phyloP scores from a whole-genome alignment of 2,113 vertebrate genomes.

The Coturnix japonica region DNA sequence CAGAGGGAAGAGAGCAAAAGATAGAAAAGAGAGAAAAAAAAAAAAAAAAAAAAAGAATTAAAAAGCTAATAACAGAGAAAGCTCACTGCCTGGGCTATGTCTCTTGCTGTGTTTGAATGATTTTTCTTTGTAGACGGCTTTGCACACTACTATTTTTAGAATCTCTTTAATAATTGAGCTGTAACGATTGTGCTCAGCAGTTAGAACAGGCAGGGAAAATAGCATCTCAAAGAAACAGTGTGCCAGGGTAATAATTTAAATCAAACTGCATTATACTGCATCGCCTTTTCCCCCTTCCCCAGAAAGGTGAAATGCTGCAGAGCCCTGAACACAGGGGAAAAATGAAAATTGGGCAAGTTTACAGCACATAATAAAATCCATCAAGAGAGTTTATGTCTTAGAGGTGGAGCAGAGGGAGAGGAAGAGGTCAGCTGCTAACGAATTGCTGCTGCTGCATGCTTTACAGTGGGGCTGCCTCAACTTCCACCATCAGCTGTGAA shows the following conservation, averaged over 20 bases:
- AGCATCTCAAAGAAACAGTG: conserved; percentile 70
- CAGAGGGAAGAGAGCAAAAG: neutral
- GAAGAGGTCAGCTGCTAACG: neutral
- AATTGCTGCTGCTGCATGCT: neutral
- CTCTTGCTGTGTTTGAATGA: conserved; percentile 76
- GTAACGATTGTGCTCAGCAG: conserved; percentile 76
- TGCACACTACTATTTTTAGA: conserved; percentile 78
- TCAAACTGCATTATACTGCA: conserved; percentile 56
- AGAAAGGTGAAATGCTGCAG: conserved; percentile 40
- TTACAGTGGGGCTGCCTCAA: neutral
- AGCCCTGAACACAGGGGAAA: neutral
- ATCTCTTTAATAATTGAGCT: conserved; percentile 83
- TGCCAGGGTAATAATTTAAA: conserved; percentile 76
- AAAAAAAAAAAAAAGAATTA: conserved; percentile 4
- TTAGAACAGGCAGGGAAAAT: conserved; percentile 75
- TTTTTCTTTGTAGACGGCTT: conserved; percentile 75
- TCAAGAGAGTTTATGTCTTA: conserved; percentile 2
- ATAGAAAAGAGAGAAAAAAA: neutral
- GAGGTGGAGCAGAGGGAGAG: neutral
- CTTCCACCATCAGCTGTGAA: neutral
- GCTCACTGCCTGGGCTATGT: conserved; percentile 43
- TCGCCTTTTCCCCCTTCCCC: neutral
- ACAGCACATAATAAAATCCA: conserved; percentile 26
- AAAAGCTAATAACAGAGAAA: conserved; percentile 59
- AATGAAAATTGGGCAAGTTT: conserved; percentile 53